These are phyloP conservation scores for Phylloscopus whistleri DNA, from an alignment of 2,113 vertebrate genomes.

Conservation along the genomic window DNA sequence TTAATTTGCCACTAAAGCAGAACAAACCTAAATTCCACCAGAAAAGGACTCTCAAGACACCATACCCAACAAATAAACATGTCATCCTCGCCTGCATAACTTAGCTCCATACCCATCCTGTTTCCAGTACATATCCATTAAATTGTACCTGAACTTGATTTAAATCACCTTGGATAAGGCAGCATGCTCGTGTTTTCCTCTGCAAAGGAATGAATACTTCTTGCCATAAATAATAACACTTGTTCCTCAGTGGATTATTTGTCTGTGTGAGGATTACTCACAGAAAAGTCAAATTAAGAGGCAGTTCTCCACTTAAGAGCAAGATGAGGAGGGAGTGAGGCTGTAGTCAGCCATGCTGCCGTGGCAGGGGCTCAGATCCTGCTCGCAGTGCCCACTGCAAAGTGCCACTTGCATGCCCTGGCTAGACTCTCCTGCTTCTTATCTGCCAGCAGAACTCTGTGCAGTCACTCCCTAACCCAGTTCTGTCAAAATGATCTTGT, in stretches of 20 bases:
- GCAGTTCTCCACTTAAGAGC: neutral
- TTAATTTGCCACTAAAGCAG: neutral
- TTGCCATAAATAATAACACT: neutral
- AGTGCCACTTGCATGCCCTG: neutral
- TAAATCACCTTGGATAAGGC: neutral
- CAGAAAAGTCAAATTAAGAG: neutral
- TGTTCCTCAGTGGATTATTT: neutral
- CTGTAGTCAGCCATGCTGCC: neutral
- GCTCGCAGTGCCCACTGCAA: neutral
- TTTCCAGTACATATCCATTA: neutral
- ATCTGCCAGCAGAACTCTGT: neutral
- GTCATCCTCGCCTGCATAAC: neutral
- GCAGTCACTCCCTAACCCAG: conserved; percentile 51
- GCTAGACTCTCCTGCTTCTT: neutral
- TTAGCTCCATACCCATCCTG: neutral
- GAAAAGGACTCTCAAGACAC: neutral
- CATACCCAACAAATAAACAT: neutral
- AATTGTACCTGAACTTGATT: neutral
- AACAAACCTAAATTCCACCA: neutral
- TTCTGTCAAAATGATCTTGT: conserved; percentile 63
- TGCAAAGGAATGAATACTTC: neutral
- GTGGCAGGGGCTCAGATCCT: neutral
- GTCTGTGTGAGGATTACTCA: neutral
- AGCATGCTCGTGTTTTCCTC: neutral
- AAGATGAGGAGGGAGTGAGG: neutral